Percentiles rank a stretch among this genome's conserved stretches.
Conservation (phyloP, 2,113 vertebrate genomes). For the Rostratula benghalensis region DNA sequence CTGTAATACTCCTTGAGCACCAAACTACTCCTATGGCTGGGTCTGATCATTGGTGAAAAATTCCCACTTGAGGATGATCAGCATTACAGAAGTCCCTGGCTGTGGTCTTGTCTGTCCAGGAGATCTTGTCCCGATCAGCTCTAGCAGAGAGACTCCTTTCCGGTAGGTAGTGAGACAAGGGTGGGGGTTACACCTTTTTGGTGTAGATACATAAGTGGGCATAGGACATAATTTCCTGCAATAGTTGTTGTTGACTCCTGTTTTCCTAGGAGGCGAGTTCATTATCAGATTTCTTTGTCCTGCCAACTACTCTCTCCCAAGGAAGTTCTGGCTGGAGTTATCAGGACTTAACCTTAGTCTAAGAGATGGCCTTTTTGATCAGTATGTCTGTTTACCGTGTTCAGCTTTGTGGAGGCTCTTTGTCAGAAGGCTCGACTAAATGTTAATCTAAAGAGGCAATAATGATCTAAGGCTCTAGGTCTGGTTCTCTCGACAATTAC, state of each 20-base stretch:
- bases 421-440: not conserved
- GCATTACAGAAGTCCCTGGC: fast-evolving
- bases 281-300: not conserved
- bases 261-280: not conserved
- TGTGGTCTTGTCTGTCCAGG: not conserved
- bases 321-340: not conserved
- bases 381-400: fast-evolving
- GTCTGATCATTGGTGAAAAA: not conserved
- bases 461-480: not conserved
- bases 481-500: not conserved
- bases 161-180: fast-evolving
- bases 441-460: not conserved
- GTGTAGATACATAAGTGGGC: fast-evolving
- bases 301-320: not conserved
- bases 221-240: not conserved
- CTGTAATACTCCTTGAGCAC: not conserved
- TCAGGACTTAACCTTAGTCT: fast-evolving
- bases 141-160: not conserved
- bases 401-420: fast-evolving
- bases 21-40: not conserved
- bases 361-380: not conserved
- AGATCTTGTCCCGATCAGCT: not conserved
- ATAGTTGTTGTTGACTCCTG: not conserved
- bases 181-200: not conserved
- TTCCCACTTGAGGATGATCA: fast-evolving